A percentile compares a stretch with the other conserved stretches of the same genome.
Conservation (phyloP, 2,797 vertebrate genomes). For the Scolopax rusticola region DNA sequence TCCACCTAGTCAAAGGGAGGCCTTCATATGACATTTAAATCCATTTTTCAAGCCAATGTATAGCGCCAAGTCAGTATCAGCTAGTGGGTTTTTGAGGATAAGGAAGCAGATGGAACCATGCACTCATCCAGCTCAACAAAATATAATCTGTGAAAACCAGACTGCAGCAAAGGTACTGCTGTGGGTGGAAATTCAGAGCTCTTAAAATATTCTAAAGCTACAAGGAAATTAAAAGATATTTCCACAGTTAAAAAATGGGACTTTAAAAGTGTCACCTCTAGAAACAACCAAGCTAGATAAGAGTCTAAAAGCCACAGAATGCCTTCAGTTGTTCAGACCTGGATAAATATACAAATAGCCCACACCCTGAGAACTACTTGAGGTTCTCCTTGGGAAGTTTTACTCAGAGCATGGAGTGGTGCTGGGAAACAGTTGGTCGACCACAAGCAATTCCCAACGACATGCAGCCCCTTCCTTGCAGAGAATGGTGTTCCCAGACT, state of each 20-base stretch:
- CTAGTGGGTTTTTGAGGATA: background rate
- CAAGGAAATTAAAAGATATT: background rate
- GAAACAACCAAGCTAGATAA: background rate
- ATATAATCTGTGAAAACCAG: background rate
- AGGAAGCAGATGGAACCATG: slow-evolving; percentile 38
- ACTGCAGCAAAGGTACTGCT: background rate
- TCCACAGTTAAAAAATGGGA: background rate
- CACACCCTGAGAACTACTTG: background rate
- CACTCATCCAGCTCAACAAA: background rate
- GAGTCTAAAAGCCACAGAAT: background rate
- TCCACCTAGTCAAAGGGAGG: background rate
- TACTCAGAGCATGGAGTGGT: background rate
- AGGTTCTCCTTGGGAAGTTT: background rate
- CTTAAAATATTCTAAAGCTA: background rate
- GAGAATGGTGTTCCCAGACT: slow-evolving; percentile 58
- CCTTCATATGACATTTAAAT: background rate
- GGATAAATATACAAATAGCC: background rate
- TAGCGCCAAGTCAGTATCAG: background rate
- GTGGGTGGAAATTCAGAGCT: slow-evolving; percentile 47
- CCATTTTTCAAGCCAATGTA: background rate
- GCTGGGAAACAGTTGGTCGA: background rate
- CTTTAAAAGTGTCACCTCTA: background rate
- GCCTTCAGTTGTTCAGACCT: background rate
- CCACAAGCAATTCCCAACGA: background rate
- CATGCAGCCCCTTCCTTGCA: background rate